Evolutionary conservation across 1,140 invertebrate species (phyloP), one percentile per base, ranked within the genome.

Genomic region (Philotrypesis tridentata): DNA sequence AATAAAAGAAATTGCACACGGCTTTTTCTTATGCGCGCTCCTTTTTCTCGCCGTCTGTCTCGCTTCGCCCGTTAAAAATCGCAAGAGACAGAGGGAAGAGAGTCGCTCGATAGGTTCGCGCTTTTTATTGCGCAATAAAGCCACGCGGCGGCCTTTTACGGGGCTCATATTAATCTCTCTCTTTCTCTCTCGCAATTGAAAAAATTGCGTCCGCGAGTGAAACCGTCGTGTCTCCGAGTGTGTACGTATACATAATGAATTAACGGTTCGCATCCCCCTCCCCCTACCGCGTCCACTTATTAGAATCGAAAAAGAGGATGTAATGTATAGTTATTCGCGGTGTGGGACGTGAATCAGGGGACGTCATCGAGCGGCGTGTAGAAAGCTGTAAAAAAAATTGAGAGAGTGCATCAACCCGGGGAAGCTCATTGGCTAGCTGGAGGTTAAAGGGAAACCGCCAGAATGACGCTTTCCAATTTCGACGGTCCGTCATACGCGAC

Each of bases 381-480:
- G 55, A 14, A n/a, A 61, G 60, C 6, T n/a, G 23, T 17, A 23
- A 23, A 61, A 61, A 21, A 8, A 25, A 23, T 8, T 12, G 2
- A 21, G 1, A 61, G 60, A 33, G 68, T 72, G 68, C 31, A 43
- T 63, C 70, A 80, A 71, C 21, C 48, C 77, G 40, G 25, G 21
- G 67, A 55, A 61, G 67, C 60, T 72, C 78, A 80, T 80, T 72
- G 68, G 48, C 63, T 55, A 55, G 48, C 21, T 7, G 75, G 60
- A 68, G 67, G 76, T 73, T 65, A 83, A 79, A 74, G 61, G 17
- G 37, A 73, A 61, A 78, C 61, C 68, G 14, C 77, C 55, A 31
- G 83, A 83, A 80, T 73, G 75, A 79, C 55, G 25, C 80, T 73
- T 78, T 80, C 61, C 84, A 82, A 85, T 82, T 85, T 82, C 48